Base-by-base conservation (phyloP, 2,888 invertebrate species). In the Tuberolachnus salignus region DNA sequence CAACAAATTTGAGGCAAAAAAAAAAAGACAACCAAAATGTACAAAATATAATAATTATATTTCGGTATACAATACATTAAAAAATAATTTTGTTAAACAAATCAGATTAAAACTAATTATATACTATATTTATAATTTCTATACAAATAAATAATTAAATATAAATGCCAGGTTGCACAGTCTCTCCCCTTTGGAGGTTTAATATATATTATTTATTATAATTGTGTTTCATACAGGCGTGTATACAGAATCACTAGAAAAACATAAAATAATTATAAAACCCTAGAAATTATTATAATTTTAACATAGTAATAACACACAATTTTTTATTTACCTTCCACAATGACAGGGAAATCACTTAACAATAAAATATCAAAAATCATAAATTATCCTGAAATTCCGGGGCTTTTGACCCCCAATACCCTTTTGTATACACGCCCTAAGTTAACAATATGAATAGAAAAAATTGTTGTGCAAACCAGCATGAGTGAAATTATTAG, bases 141-240 rank as follows among this genome's bases (percentile, higher is more conserved):
- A 74, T 74, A 74, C 73, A 74, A 74, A 74, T 74, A 74, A 74
- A 74, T 74, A 73, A 63, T 26, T 63, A 74, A 55, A 74, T n/a
- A 53, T 74, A 53, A 64, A 74, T 13, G 53, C 42, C 42, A 53
- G 73, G 44, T 42, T 64, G 64, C 73, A 74, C 63, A 74, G 23
- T 53, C 10, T 42, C 42, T 64, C 34, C 34, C 34, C 34, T 34
- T 34, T 64, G 51, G 13, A 44, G 13, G 3, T n/a, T 73, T 61
- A 49, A 72, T 44, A 70, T 23, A 59, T 57, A 59, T 59, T 14
- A 71, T 34, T 34, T 34, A 34, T 34, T 34, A 34, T 34, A 34
- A 34, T 34, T 34, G 6, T 4, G 6, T 4, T 34, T 34, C 3
- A 34, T 34, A 34, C 34, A 34, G 34, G 34, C 34, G 6, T 6